Percentiles rank a stretch among this genome's conserved stretches.
These are phyloP conservation scores for Galeruca laticollis DNA, from an alignment of 2,888 invertebrate species.

Conservation along the genomic window DNA sequence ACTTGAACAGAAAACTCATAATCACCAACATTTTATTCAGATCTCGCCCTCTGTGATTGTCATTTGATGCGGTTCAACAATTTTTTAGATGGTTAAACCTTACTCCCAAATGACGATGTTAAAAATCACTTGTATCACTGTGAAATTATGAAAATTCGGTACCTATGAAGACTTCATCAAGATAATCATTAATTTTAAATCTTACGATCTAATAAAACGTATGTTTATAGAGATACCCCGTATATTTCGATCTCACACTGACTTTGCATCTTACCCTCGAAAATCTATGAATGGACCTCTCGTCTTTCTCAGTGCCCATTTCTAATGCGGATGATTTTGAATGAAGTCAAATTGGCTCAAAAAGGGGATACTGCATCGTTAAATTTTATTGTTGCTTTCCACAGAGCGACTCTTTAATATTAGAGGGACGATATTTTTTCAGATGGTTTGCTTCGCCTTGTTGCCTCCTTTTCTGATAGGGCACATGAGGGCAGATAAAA, in stretches of 20 bases:
- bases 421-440: conserved; percentile 37
- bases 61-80: too few species aligned
- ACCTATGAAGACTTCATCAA: too few species aligned
- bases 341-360: conserved; percentile 58
- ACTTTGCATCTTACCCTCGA: conserved; percentile 25
- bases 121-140: too few species aligned
- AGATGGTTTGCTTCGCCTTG: conserved; percentile 23
- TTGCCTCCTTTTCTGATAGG: conserved; percentile 21
- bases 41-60: too few species aligned
- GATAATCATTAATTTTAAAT: too few species aligned
- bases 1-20: too few species aligned
- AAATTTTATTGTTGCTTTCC: conserved; percentile 57
- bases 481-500: conserved; percentile 7
- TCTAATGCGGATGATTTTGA: conserved; percentile 53
- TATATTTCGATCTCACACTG: conserved; percentile 16
- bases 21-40: too few species aligned
- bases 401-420: conserved; percentile 54
- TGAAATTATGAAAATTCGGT: too few species aligned
- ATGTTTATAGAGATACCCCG: too few species aligned
- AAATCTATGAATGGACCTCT: conserved; percentile 53
- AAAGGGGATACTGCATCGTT: conserved; percentile 53
- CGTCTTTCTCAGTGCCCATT: conserved; percentile 49
- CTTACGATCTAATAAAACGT: too few species aligned
- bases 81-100: too few species aligned
- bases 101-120: too few species aligned